These are phyloP conservation scores for Busseola fusca DNA, from an alignment of 2,888 invertebrate species.

Conservation along the genomic window DNA sequence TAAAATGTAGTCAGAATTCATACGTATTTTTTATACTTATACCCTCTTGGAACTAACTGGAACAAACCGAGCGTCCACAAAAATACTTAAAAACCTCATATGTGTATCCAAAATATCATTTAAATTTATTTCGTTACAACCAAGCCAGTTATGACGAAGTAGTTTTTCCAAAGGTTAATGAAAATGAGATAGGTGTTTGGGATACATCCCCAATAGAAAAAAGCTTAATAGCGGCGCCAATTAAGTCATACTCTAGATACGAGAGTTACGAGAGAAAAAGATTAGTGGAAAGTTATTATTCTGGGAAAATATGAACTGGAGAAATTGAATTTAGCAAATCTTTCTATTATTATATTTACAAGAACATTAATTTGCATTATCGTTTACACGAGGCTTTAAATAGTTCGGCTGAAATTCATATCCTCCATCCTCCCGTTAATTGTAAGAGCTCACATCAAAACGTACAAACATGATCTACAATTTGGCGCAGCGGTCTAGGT, in stretches of 20 bases:
- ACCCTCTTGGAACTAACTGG: background rate
- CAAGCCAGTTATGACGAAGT: background rate
- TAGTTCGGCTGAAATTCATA: no score
- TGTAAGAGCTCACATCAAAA: slow-evolving; percentile 11
- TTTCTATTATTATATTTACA: no score
- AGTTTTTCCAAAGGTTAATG: background rate
- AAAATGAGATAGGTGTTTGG: background rate
- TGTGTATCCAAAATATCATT: background rate
- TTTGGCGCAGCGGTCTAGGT: slow-evolving; percentile 28
- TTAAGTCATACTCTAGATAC: no score
- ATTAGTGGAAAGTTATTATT: background rate
- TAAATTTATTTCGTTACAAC: background rate
- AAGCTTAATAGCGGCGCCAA: background rate
- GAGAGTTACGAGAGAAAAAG: background rate
- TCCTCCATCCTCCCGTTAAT: background rate
- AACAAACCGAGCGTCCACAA: slow-evolving; percentile 1
- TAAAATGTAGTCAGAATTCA: slow-evolving; percentile 32
- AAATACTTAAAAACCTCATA: slow-evolving; percentile 19
- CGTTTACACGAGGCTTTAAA: background rate
- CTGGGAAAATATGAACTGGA: background rate
- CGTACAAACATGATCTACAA: slow-evolving; percentile 49
- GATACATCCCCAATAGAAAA: background rate
- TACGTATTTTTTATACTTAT: slow-evolving; percentile 14
- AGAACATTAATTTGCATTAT: background rate
- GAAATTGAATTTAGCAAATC: background rate